These are phyloP conservation scores for Hyperoodon ampullatus DNA, from an alignment of 2,113 vertebrate species.

Conservation along the genomic window DNA sequence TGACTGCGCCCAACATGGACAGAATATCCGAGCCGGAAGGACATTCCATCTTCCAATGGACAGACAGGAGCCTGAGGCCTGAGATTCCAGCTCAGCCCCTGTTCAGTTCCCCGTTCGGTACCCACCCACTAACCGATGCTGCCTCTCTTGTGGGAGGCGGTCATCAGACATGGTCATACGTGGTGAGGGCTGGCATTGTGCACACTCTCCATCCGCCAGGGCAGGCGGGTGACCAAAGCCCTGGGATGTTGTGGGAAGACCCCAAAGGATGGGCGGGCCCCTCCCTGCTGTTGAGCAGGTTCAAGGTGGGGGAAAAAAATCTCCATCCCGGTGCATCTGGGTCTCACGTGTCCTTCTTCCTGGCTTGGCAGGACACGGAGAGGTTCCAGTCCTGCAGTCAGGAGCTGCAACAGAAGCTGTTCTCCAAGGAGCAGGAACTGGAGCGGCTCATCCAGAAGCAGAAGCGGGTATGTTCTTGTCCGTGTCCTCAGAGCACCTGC, in stretches of 20 bases:
- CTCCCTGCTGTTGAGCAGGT: background rate
- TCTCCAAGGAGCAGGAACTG: conserved; percentile 91
- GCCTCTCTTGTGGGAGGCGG: background rate
- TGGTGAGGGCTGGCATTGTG: background rate
- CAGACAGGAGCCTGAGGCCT: background rate
- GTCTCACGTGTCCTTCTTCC: background rate
- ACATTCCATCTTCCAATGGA: background rate
- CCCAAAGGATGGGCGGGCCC: background rate
- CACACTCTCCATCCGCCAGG: accelerated
- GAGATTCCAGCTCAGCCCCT: background rate
- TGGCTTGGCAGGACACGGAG: conserved; percentile 88
- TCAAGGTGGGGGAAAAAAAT: background rate
- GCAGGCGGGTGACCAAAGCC: background rate
- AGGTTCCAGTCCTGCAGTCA: conserved; percentile 89
- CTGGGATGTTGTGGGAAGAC: background rate
- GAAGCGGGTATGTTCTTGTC: conserved; percentile 84
- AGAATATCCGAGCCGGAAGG: background rate
- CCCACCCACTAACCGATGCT: no score
- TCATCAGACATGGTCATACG: accelerated
- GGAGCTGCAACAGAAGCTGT: conserved; percentile 89
- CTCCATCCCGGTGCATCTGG: background rate
- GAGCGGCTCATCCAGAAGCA: conserved; percentile 91
- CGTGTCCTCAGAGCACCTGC: accelerated
- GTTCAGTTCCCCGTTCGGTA: background rate
- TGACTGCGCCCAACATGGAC: accelerated